Percentiles rank a stretch among this genome's conserved stretches.
These are phyloP conservation scores for Chydorus sphaericus DNA, from an alignment of 2,888 invertebrate species.

Conservation along the genomic window DNA sequence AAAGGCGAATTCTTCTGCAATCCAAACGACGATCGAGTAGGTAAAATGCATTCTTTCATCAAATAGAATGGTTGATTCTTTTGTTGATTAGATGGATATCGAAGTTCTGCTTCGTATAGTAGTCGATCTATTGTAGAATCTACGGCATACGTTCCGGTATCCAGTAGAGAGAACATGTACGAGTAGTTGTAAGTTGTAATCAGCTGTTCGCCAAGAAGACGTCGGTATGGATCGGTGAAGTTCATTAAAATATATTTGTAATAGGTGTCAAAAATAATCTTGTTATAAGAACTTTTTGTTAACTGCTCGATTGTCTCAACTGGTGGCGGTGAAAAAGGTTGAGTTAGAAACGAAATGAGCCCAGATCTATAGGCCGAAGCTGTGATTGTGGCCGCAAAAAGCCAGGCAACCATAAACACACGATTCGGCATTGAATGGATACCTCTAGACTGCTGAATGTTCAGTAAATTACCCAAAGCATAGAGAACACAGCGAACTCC, in stretches of 20 bases:
- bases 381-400: slow-evolving; percentile 26
- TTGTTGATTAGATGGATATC: neutral
- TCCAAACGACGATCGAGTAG: slow-evolving; percentile 1
- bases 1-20: slow-evolving; percentile 9
- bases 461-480: neutral
- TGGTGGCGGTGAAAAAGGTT: slow-evolving; percentile 15
- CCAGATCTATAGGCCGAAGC: slow-evolving; percentile 37
- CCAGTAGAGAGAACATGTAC: neutral
- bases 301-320: slow-evolving; percentile 18
- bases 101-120: neutral
- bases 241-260: neutral
- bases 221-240: slow-evolving; percentile 9
- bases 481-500: slow-evolving; percentile 1
- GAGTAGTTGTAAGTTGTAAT: neutral
- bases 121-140: neutral
- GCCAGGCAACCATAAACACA: slow-evolving; percentile 4
- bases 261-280: slow-evolving; percentile 10
- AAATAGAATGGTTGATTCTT: neutral
- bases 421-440: neutral
- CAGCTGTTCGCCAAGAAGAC: slow-evolving; percentile 8
- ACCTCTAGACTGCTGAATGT: neutral
- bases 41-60: slow-evolving; percentile 4
- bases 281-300: slow-evolving; percentile 15
- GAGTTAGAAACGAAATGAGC: slow-evolving; percentile 23
- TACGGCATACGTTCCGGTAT: neutral